Percentiles rank a stretch among this genome's conserved stretches.
Evolutionary conservation across 1,140 invertebrate species (phyloP).

Genomic region (Aphis gossypii): DNA sequence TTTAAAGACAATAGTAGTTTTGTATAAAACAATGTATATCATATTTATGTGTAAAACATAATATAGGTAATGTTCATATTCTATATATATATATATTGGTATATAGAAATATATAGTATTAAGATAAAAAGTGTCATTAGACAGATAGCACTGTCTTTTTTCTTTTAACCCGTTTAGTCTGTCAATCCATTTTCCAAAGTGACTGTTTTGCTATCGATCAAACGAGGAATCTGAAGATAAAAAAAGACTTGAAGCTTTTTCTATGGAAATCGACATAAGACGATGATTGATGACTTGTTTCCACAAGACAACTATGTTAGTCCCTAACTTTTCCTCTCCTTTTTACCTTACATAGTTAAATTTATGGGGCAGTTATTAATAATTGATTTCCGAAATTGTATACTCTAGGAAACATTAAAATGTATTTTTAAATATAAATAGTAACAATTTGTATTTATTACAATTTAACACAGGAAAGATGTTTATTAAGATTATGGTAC

Average conservation of each 20-base stretch:
- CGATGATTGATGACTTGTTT: constrained; percentile 33
- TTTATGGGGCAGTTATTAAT: neutral
- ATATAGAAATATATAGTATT: neutral
- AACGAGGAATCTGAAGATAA: neutral
- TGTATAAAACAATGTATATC: neutral
- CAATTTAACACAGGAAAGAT: neutral
- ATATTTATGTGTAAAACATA: neutral
- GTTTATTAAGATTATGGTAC: neutral
- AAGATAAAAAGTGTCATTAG: constrained; percentile 12
- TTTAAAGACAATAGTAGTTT: neutral
- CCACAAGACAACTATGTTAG: constrained; percentile 24
- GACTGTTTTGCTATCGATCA: constrained; percentile 36
- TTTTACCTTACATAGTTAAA: neutral
- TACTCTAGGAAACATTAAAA: neutral
- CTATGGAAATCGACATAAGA: constrained; percentile 28
- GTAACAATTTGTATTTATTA: neutral
- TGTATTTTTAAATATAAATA: neutral
- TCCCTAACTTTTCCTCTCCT: neutral
- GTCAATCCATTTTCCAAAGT: constrained; percentile 22
- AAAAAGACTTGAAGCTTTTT: neutral
- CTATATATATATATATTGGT: neutral
- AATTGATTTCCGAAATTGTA: neutral
- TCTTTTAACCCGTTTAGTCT: neutral
- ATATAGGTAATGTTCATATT: neutral
- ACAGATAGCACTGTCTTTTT: neutral